Base-by-base conservation (phyloP, 53 echinoderm and acorn worm species). In the Luidia sarsii region DNA sequence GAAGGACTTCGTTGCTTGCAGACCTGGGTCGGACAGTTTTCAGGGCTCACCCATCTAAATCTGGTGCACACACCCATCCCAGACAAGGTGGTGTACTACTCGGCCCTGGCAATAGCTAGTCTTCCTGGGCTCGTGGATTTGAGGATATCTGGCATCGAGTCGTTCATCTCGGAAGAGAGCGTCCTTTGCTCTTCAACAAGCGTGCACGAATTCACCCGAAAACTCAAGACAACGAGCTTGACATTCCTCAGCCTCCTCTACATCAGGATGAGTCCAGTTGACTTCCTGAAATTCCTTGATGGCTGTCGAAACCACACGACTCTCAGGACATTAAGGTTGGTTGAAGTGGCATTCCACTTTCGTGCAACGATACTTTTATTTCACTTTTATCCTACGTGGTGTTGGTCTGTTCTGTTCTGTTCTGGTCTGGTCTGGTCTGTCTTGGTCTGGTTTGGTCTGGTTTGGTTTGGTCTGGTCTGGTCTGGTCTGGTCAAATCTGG, bases 41-140 rank as follows among this genome's bases (percentile, higher is more conserved):
- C 82, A n/a, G 37, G 29, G 16, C 50, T 88, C 38, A 65, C 82
- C n/a, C 82, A 82, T 31, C 49, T 88, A 14, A 74, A 88, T 24
- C 82, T 88, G 7, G 88, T 88, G 11, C 88, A 88, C 64, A 71
- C 88, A 23, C 88, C 88, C 11, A 55, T 65, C 20, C 82, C 88
- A 31, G 75, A 82, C 49, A 74, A 41, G 30, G 88, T 88, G 61
- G 57, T 88, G 3, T 30, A 45, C 21, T 67, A 71, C 65, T 55
- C 35, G 23, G 88, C 88, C 31, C 20, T 25, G 16, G 48, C 81
- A 20, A 49, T 82, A 7, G 56, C 67, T 19, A 34, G 33, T 25
- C 66, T 88, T 29, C 48, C 67, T 33, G 30, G 48, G 16, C 35
- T 88, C 33, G 55, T 36, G 19, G 88, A 88, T 45, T 73, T 88